Percentiles rank a stretch among this genome's conserved stretches.
Evolutionary conservation across 2,113 vertebrate species (phyloP).

Genomic region (Saimiri boliviensis): DNA sequence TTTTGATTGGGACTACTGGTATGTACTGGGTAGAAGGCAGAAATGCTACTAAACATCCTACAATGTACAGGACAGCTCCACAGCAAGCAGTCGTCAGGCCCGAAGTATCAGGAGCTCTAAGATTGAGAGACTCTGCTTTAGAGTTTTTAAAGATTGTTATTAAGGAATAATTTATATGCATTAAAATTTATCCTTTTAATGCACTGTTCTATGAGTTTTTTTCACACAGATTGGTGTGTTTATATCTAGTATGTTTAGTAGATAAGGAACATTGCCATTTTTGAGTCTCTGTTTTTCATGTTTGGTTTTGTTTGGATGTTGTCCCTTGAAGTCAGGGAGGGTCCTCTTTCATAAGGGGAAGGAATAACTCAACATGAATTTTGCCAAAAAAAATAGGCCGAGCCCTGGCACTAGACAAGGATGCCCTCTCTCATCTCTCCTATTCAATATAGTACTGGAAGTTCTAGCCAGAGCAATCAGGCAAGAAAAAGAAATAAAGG

Average conservation of each 20-base stretch:
- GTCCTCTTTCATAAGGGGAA: neutral
- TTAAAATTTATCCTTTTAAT: neutral
- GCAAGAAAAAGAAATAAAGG: too few relatives aligned
- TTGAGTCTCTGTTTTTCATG: neutral
- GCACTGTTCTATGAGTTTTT: neutral
- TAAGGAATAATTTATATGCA: too few relatives aligned
- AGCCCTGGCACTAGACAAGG: too few relatives aligned
- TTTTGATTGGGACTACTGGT: too few relatives aligned
- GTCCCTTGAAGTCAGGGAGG: neutral
- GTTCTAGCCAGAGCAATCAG: too few relatives aligned
- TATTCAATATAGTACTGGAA: too few relatives aligned
- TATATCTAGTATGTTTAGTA: neutral
- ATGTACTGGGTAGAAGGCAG: neutral
- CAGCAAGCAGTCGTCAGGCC: neutral
- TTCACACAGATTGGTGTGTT: neutral
- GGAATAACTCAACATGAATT: neutral
- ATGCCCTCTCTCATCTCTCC: too few relatives aligned
- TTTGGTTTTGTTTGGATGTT: neutral
- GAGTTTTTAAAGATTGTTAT: neutral
- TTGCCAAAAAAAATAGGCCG: neutral
- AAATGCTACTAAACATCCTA: too few relatives aligned
- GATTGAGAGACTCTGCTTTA: neutral
- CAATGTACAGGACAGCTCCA: accelerated
- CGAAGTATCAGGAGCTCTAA: neutral
- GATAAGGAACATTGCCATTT: neutral